Evolutionary conservation across 2,797 vertebrate genomes (phyloP), one percentile per base, ranked within the genome.

Genomic region (Heliangelus exortis): DNA sequence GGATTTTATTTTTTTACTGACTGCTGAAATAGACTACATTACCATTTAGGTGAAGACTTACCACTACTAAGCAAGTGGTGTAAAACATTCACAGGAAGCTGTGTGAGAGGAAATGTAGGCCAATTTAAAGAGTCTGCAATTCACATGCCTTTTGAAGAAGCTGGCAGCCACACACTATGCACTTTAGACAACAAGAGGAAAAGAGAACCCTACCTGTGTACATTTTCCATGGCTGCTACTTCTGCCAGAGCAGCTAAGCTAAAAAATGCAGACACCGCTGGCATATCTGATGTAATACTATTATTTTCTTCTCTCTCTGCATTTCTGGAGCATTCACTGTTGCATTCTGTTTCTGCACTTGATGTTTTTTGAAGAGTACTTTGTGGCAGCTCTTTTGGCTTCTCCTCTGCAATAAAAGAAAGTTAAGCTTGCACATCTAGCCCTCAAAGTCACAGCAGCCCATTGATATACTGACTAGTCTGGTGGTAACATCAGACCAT

Each of bases 141-240:
- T 79, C 18, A 63, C 22, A 15, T 33, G 62, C 67, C 34, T 7
- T 76, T 62, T 39, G 12, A 58, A 47, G 6, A 78, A 73, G 26
- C 7, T 66, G 33, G 21, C 57, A 61, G 48, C 5, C 43, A 57
- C 59, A 21, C 6, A 6, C 48, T 71, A 23, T 34, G 47, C 22
- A 41, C 29, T 91, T n/a, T 43, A 47, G 58, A 33, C 10, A 55
- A 54, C 9, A 67, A n/a, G 9, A 36, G 6, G 3, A 59, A 77
- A 92, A 78, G 50, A 62, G 83, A 65, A 66, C 45, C 69, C 45
- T 85, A 99, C 99, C 99, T 99, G 98, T 99, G 99, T 96, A 98
- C 98, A 5, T 99, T 99, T 97, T 99, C 99, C 99, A 99, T 99
- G 96, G 99, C 99, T 39, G 99, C 99, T 33, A 99, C 99, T 95